These are phyloP conservation scores for Gymnocheta viridis DNA, from an alignment of 2,888 invertebrate genomes.

Conservation along the genomic window DNA sequence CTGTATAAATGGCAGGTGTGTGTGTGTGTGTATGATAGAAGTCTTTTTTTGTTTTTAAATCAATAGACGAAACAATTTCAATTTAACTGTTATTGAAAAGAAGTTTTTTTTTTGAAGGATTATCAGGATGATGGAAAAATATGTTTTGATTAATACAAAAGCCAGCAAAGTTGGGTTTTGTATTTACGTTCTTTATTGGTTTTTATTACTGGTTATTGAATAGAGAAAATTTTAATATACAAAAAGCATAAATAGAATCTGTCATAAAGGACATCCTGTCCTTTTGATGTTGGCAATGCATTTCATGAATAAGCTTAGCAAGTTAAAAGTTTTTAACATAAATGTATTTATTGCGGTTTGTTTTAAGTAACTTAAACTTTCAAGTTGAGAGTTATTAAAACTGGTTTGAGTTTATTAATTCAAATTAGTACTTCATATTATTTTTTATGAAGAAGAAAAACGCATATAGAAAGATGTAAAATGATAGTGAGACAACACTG, in stretches of 20 bases:
- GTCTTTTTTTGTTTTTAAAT: conserved; percentile 29
- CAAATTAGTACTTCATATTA: too few relatives aligned
- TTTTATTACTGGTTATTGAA: conserved; percentile 46
- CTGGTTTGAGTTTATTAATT: too few relatives aligned
- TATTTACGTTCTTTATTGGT: not conserved
- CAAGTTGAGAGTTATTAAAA: not conserved
- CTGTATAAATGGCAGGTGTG: conserved; percentile 1
- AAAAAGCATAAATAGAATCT: conserved; percentile 23
- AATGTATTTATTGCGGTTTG: not conserved
- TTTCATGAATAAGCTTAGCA: not conserved
- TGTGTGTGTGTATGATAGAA: conserved; percentile 5
- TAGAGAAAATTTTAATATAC: conserved; percentile 2
- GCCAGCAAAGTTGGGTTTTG: conserved; percentile 4
- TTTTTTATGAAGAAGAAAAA: too few relatives aligned
- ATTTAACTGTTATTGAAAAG: conserved; percentile 65
- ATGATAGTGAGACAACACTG: too few relatives aligned
- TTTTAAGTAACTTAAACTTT: not conserved
- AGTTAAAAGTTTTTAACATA: not conserved
- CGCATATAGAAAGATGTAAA: too few relatives aligned
- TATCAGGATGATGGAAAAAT: conserved; percentile 59
- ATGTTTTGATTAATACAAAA: conserved; percentile 60
- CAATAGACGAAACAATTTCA: conserved; percentile 65
- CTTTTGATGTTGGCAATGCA: not conserved
- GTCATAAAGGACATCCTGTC: not conserved
- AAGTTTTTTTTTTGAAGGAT: conserved; percentile 56